Evolutionary conservation across 2,113 vertebrate genomes (phyloP).

Genomic region (Sciurus niger): DNA sequence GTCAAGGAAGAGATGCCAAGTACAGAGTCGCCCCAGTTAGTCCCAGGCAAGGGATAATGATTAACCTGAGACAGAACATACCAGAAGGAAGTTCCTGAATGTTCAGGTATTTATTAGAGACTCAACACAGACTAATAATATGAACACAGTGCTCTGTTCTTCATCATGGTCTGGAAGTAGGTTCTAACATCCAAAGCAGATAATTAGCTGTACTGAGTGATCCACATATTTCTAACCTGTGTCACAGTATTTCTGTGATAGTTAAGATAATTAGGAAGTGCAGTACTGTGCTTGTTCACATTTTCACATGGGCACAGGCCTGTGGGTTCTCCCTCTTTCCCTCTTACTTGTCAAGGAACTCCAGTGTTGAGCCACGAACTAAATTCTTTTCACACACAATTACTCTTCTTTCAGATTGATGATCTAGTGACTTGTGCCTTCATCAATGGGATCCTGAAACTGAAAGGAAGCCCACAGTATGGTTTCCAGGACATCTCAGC

Average conservation of each 20-base stretch:
- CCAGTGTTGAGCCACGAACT: neutral
- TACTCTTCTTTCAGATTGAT: neutral
- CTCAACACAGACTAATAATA: neutral
- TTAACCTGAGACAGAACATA: constrained; percentile 35
- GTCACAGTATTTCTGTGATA: constrained; percentile 16
- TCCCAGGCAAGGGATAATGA: neutral
- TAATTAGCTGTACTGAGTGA: constrained; percentile 27
- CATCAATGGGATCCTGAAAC: neutral
- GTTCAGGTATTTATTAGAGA: constrained; percentile 8
- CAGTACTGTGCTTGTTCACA: neutral
- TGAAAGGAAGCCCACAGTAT: neutral
- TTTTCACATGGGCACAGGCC: neutral
- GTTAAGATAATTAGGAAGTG: constrained; percentile 9
- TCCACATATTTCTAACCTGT: constrained; percentile 2
- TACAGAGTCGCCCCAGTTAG: neutral
- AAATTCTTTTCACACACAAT: neutral
- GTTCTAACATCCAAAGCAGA: constrained; percentile 53
- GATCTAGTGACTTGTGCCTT: neutral
- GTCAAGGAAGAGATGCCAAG: neutral
- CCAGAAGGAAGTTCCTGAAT: neutral
- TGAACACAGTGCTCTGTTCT: constrained; percentile 35
- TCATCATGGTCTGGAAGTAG: constrained; percentile 16
- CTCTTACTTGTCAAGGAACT: neutral
- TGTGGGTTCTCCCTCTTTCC: neutral
- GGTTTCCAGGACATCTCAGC: neutral